These are phyloP conservation scores for Lemur catta DNA, from an alignment of 2,797 vertebrate species.

Conservation along the genomic window DNA sequence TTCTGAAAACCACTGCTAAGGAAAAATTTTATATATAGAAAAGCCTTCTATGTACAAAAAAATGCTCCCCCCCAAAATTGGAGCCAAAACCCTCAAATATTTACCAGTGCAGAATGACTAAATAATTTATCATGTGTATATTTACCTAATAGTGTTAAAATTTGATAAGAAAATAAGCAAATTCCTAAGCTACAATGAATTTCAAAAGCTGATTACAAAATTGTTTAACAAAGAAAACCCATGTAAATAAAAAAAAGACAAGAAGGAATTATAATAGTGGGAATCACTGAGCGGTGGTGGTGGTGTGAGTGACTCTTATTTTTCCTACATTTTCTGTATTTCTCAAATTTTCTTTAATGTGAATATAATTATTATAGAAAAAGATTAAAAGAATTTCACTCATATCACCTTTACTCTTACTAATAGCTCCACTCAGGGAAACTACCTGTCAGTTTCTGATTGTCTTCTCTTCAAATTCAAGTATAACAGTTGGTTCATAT, in stretches of 20 bases:
- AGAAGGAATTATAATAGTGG: background rate
- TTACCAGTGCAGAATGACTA: background rate
- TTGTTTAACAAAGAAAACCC: background rate
- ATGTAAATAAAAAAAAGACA: background rate
- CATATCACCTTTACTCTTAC: background rate
- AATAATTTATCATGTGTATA: background rate
- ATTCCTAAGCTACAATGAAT: background rate
- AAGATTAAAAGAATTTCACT: background rate
- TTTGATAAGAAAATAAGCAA: background rate
- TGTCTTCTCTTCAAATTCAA: background rate
- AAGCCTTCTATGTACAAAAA: background rate
- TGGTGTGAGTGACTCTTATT: background rate
- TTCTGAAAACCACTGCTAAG: constrained; percentile 28
- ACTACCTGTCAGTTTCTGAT: background rate
- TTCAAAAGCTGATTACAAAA: background rate
- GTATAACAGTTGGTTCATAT: background rate
- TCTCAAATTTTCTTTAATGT: constrained; percentile 29
- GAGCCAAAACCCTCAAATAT: constrained; percentile 5
- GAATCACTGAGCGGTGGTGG: background rate
- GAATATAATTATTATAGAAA: background rate
- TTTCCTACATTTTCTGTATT: background rate
- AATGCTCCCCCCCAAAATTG: background rate
- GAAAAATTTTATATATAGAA: background rate
- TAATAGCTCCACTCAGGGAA: background rate
- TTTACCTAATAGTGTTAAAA: background rate